Conservation (phyloP, 2,113 vertebrate genomes). For the Poicephalus gulielmi region DNA sequence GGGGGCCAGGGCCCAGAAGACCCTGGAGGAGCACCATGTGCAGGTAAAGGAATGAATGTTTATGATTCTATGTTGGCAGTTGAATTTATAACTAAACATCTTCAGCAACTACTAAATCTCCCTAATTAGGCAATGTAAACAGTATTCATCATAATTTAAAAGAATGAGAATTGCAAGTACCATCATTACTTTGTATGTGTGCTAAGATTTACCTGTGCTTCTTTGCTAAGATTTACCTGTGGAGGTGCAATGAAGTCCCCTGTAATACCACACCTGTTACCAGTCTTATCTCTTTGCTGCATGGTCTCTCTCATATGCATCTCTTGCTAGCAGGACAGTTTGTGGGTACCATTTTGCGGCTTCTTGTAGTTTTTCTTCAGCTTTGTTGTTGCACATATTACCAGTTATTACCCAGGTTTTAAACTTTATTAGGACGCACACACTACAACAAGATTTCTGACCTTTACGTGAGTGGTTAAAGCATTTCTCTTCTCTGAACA, state of each 20-base stretch:
- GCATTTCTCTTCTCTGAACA: not conserved
- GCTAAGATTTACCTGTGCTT: accelerated
- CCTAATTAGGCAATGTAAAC: not conserved
- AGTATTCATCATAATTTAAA: not conserved
- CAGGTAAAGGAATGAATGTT: not conserved
- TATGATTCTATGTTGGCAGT: not conserved
- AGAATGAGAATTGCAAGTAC: not conserved
- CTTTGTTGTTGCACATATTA: not conserved
- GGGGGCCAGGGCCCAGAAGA: not conserved
- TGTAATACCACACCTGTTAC: accelerated
- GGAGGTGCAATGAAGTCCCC: not conserved
- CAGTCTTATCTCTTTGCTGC: not conserved
- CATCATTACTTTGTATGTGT: not conserved
- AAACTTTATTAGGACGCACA: not conserved
- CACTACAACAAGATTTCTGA: not conserved
- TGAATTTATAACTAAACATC: not conserved
- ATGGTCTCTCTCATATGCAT: accelerated
- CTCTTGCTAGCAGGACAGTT: not conserved
- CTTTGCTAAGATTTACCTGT: accelerated
- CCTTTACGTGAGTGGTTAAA: not conserved
- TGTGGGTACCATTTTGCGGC: not conserved
- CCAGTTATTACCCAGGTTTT: not conserved
- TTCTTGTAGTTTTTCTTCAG: not conserved
- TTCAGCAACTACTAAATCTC: not conserved
- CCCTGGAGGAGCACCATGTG: too few species aligned